Base-by-base conservation (phyloP, 1,140 invertebrate species). In the Aphis gossypii region DNA sequence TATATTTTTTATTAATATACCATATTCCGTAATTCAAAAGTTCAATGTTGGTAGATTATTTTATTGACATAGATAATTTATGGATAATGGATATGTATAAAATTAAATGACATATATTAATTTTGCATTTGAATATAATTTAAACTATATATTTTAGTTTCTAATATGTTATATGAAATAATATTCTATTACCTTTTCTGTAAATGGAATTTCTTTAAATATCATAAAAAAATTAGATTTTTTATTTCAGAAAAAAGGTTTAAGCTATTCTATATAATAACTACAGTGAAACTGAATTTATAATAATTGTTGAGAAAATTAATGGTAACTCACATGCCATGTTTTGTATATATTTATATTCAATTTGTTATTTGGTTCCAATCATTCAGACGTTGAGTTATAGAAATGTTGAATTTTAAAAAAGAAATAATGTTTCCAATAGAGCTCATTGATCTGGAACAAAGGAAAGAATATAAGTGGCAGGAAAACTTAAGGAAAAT, bases 391-490 rank as follows among this genome's bases (percentile, higher is more conserved):
- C 18, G 35, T 54, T 89, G 51, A 38, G 54, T 89, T 89, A 30
- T n/a, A 38, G 35, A 56, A 89, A 89, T 25, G 51, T 23, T 3
- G 35, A 89, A 56, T 56, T 89, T 21, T 9, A 30, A 23, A 56
- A 56, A 88, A 51, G 30, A 54, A 89, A 89, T 23, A 91, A 38
- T 46, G 41, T 91, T 91, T 21, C 41, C 41, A 30, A 91, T 76
- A 91, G 90, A 21, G 30, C 44, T 83, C 91, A 83, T 92, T 92
- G 91, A 92, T 9, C 44, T 51, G 91, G 91, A 92, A 92, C 76
- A 83, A 89, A 38, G 35, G 23, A 38, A 35, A 56, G 5, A 23
- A 48, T 87, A 89, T 54, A 54, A 25, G 48, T 41, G 51, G 88
- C 88, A 48, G 35, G 35, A 25, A 87, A 89, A 89, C 21, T 7